These are phyloP conservation scores for Rhinoptilus africanus DNA, from an alignment of 2,113 vertebrate species.

Conservation along the genomic window DNA sequence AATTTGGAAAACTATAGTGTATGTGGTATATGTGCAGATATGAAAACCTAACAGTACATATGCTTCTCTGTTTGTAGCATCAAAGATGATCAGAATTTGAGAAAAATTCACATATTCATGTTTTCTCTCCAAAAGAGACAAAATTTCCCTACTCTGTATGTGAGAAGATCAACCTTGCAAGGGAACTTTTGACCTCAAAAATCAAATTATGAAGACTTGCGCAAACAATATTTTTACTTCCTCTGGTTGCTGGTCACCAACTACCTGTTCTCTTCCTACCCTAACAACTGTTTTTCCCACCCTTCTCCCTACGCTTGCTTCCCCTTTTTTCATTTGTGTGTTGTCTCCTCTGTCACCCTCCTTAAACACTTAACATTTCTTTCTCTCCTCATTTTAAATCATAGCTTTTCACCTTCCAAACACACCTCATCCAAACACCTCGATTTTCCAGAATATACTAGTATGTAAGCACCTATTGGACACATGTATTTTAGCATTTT, in stretches of 20 bases:
- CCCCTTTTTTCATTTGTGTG: neutral
- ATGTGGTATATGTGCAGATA: neutral
- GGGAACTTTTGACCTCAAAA: neutral
- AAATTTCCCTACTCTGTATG: neutral
- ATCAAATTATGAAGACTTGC: neutral
- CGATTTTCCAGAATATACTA: neutral
- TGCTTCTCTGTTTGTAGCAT: neutral
- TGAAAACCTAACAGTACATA: neutral
- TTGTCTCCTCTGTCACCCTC: neutral
- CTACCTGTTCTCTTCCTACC: neutral
- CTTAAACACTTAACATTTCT: neutral
- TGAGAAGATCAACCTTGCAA: neutral
- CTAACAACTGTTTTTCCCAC: neutral
- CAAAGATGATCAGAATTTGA: neutral
- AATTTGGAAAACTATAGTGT: neutral
- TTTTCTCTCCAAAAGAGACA: neutral
- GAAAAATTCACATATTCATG: neutral
- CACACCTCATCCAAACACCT: neutral
- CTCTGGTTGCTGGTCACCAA: neutral
- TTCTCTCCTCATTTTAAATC: neutral
- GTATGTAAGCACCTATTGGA: neutral
- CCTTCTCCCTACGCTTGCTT: neutral
- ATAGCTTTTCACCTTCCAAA: neutral
- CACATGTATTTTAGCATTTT: neutral
- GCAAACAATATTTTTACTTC: neutral